Base-by-base conservation (phyloP, 2,113 vertebrate species). In the Tiliqua scincoides region DNA sequence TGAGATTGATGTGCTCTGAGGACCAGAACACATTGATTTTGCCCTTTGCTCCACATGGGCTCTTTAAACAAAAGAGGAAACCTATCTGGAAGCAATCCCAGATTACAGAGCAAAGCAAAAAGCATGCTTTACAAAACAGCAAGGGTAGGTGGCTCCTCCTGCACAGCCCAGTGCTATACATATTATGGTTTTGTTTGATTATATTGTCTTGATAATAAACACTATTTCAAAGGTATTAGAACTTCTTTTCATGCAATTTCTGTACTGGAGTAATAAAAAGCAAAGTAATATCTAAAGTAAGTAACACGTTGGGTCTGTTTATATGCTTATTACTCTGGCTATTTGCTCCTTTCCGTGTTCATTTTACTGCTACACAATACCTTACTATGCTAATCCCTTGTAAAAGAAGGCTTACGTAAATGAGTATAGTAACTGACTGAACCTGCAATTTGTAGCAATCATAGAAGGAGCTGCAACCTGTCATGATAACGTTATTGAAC, bases 381-480 rank as follows among this genome's bases (percentile, higher is more conserved):
- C 21, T 86, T 15, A 80, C 37, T 65, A 63, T 65, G 15, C 6
- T 32, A 59, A 6, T 73, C 18, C 32, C 35, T 9, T 23, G 63
- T 20, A 35, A 72, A 62, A 83, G 76, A 82, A 75, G 0, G 0
- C 0, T 12, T 6, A 32, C 21, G 32, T 4, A 20, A 65, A 81
- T 71, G n/a, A 67, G 43, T 67, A 14, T n/a, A 80, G 43, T 65
- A 87, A 71, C 2, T 9, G 59, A 78, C 14, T 0, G 63, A 73
- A 97, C 96, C 96, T 97, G 96, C 70, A 93, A 87, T 91, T 93
- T 96, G 95, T 94, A 96, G 95, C 91, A 94, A 54, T 94, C 93
- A 40, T 94, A 95, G 65, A 95, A 94, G 0, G 91, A 92, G 82
- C 89, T 68, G 81, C 95, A 88, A 90, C 93, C 95, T 12, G 90